phyloP scores from a whole-genome alignment of 2,797 vertebrate species.

The Syndactyla subalaris region DNA sequence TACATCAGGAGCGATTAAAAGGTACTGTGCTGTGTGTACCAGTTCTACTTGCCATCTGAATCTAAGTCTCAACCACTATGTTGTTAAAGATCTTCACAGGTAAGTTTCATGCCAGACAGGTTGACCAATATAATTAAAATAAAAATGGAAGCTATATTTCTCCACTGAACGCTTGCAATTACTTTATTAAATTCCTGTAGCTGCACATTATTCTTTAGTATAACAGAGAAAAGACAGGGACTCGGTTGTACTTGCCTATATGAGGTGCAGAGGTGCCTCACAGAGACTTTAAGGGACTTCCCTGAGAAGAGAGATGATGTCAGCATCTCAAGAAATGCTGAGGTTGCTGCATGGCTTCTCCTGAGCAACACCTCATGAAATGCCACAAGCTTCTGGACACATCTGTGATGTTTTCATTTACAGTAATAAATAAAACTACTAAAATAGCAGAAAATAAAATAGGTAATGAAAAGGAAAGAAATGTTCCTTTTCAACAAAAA shows the following conservation, averaged over 20 bases:
- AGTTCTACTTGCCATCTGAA: not conserved
- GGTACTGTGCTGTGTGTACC: not conserved
- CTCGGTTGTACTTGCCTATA: not conserved
- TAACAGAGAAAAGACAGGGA: not conserved
- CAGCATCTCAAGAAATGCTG: not conserved
- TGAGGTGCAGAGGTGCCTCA: not conserved
- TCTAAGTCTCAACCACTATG: not conserved
- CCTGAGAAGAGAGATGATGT: not conserved
- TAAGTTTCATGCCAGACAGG: not conserved
- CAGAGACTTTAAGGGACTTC: not conserved
- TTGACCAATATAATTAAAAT: not conserved
- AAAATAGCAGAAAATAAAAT: not conserved
- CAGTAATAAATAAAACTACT: not conserved
- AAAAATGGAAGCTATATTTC: not conserved
- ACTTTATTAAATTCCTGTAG: not conserved
- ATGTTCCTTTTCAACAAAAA: not conserved
- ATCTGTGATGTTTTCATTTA: not conserved
- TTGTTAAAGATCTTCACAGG: not conserved
- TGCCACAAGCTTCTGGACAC: not conserved
- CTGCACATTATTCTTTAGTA: not conserved
- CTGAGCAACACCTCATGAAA: not conserved
- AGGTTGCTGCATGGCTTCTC: not conserved
- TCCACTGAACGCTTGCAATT: not conserved
- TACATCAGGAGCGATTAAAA: not conserved
- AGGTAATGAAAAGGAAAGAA: not conserved